phyloP scores from a whole-genome alignment of 1,140 invertebrate genomes.

The Onthophagus taurus region DNA sequence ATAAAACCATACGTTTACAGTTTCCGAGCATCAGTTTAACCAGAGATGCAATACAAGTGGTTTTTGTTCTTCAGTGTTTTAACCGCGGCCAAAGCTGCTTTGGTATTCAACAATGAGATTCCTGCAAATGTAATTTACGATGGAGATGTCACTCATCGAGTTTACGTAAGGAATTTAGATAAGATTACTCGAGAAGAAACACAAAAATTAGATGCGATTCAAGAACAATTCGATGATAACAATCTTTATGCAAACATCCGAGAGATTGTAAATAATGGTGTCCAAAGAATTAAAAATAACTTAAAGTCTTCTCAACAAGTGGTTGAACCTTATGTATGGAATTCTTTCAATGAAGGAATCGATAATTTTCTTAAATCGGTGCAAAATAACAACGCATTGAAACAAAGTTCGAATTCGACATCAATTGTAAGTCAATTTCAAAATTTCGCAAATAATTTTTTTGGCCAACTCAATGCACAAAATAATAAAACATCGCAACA shows the following conservation, averaged over 20 bases:
- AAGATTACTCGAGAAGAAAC: conserved; percentile 26
- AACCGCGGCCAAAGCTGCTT: conserved; percentile 13
- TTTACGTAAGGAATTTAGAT: conserved; percentile 25
- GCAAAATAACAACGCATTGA: not conserved
- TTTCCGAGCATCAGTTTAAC: conserved; percentile 7
- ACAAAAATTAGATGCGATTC: not conserved
- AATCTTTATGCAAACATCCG: conserved; percentile 8
- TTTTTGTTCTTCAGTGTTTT: conserved; percentile 11
- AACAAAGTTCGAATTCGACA: conserved; percentile 2
- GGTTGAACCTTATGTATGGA: conserved; percentile 21
- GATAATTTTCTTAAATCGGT: conserved; percentile 5
- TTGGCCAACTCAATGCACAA: not conserved
- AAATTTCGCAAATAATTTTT: conserved; percentile 6
- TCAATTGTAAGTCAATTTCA: conserved; percentile 5
- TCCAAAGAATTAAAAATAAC: conserved; percentile 19
- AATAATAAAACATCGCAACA: not conserved
- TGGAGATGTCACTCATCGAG: not conserved
- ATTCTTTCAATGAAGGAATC: conserved; percentile 17
- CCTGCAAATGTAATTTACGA: conserved; percentile 34
- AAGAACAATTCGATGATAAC: conserved; percentile 1
- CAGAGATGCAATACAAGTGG: conserved; percentile 14
- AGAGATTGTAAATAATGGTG: conserved; percentile 16
- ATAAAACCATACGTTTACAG: conserved; percentile 12
- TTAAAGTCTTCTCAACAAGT: conserved; percentile 13
- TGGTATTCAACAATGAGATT: conserved; percentile 22